Base-by-base conservation (phyloP, 2,888 invertebrate species). In the Nephrotoma appendiculata region DNA sequence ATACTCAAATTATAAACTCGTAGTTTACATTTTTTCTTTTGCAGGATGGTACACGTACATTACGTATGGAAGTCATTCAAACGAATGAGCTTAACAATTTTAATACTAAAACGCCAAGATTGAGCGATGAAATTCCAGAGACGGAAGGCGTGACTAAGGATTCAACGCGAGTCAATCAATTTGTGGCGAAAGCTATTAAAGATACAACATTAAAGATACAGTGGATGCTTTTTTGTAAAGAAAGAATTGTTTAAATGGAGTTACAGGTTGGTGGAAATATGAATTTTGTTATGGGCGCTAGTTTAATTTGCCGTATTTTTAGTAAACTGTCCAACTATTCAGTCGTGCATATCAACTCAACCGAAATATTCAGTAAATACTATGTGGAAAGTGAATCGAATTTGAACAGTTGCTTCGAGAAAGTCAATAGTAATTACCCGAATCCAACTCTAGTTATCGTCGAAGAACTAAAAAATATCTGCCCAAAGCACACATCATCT, bases 201-300 rank as follows among this genome's bases (percentile, higher is more conserved):
- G 90, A 97, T 90, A 93, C 94, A 83, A 94, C 95, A 83, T 95
- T n/a, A n/a, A n/a, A n/a, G n/a, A n/a, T n/a, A n/a, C 97, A 0
- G 94, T 97, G 0, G 92, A 95, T 87, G 96, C 95, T 83, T 97
- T 98, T 90, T 92, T 98, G 0, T 94, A 94, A 88, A 98, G 97
- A 42, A 95, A 95, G 88, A 95, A 96, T 89, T 98, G 98, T 90
- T 92, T 98, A 4, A 95, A 95, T 89, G 98, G 98, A 89, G 98
- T 98, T 7, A 95, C 95, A 15, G 98, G 98, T 0, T 99, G 98
- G 98, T 99, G 99, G 98, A 97, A 96, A 90, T 98, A 98, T 91
- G 98, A 99, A 92, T 98, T 98, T 90, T 99, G 99, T 90, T 98
- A 98, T 91, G 98, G 98, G 0, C 95, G 95, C 89, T 95, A 95